A percentile compares a stretch with the other conserved stretches of the same genome.
phyloP scores from a whole-genome alignment of 2,113 vertebrate species.

The Gasterosteus aculeatus region DNA sequence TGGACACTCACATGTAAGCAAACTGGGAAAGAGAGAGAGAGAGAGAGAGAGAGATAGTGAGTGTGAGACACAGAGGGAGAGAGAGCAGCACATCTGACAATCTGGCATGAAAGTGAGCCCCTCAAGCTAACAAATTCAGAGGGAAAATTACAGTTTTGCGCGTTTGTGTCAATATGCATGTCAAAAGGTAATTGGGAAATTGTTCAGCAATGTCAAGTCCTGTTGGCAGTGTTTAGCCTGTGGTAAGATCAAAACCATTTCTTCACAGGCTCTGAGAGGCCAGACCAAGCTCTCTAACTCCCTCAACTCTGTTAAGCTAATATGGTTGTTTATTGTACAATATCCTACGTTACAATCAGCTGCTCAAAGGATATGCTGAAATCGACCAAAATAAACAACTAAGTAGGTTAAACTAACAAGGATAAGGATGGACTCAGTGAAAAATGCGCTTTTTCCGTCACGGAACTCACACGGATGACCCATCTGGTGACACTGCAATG shows the following conservation, averaged over 20 bases:
- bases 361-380: constrained; percentile 25
- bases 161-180: constrained; percentile 84
- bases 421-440: neutral
- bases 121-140: constrained; percentile 81
- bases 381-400: constrained; percentile 27
- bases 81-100: constrained; percentile 76
- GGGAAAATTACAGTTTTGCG: constrained; percentile 82
- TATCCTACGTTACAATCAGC: constrained; percentile 57
- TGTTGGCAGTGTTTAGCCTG: constrained; percentile 81
- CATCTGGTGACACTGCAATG: neutral
- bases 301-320: constrained; percentile 67
- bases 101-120: constrained; percentile 80
- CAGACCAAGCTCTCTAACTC: constrained; percentile 66
- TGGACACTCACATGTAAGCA: constrained; percentile 61
- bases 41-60: constrained; percentile 20
- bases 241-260: constrained; percentile 79
- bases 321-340: constrained; percentile 66
- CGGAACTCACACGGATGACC: neutral
- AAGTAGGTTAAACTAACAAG: constrained; percentile 7
- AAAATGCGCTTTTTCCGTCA: neutral
- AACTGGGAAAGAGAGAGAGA: constrained; percentile 45
- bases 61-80: constrained; percentile 34
- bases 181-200: constrained; percentile 84
- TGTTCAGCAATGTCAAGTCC: constrained; percentile 81
- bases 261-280: constrained; percentile 74